Conservation (phyloP, 2,797 vertebrate genomes). For the Accipiter minullus region DNA sequence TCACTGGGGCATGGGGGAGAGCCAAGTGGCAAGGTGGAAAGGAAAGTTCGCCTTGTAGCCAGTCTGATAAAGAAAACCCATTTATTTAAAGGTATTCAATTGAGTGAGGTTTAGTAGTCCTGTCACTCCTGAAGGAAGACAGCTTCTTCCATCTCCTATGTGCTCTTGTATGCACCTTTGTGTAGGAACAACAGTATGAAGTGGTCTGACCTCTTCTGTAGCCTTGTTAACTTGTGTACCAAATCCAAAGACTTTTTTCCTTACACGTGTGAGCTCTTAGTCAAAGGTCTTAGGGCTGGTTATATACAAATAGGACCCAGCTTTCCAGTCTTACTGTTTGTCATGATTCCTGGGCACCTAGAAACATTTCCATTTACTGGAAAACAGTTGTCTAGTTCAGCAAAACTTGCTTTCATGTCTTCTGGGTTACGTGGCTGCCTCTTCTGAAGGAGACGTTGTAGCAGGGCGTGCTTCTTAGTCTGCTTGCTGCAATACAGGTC, state of each 20-base stretch:
- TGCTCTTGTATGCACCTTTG: rapidly evolving
- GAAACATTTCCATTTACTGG: neutral
- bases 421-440: neutral
- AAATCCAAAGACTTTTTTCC: neutral
- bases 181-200: neutral
- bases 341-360: neutral
- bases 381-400: neutral
- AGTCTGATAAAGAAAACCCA: neutral
- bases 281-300: neutral
- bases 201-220: neutral
- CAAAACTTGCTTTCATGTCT: neutral
- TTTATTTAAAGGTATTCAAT: neutral
- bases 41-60: neutral
- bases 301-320: neutral
- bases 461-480: neutral
- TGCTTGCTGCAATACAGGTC: neutral
- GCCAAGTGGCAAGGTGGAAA: neutral
- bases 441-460: neutral
- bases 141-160: neutral
- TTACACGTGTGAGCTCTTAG: neutral
- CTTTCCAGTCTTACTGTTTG: neutral
- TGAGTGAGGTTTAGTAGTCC: neutral
- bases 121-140: neutral
- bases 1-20: neutral
- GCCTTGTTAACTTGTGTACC: neutral